Evolutionary conservation across 1,140 invertebrate species (phyloP).

Genomic region (Pseudobourletiella spinata): DNA sequence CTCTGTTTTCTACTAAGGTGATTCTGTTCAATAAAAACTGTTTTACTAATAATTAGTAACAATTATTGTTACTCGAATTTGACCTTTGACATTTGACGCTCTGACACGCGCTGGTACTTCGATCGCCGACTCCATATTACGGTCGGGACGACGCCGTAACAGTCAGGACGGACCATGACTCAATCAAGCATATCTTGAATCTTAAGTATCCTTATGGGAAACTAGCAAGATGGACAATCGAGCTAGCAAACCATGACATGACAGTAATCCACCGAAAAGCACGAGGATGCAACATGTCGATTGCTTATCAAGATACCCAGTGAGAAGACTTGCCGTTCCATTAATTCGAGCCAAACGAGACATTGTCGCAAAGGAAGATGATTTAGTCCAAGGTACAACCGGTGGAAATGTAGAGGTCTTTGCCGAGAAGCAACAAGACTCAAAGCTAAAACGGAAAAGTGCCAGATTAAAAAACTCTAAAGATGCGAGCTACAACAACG

Average conservation of each 20-base stretch:
- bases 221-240: constrained; percentile 6
- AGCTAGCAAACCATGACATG: constrained; percentile 13
- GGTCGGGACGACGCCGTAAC: too few species aligned
- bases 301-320: constrained; percentile 12
- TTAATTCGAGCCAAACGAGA: not conserved
- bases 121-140: too few species aligned
- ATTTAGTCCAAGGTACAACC: not conserved
- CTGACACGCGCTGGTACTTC: too few species aligned
- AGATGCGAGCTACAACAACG: not conserved
- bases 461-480: not conserved
- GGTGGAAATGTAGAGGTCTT: not conserved
- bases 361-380: not conserved
- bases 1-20: too few species aligned
- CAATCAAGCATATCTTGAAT: not conserved
- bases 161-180: not conserved
- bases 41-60: too few species aligned
- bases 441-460: not conserved
- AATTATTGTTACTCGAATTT: too few species aligned
- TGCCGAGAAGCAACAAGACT: constrained; percentile 9
- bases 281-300: constrained; percentile 13
- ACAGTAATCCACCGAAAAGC: constrained; percentile 7
- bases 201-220: not conserved
- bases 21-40: too few species aligned
- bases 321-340: not conserved
- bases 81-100: too few species aligned